These are phyloP conservation scores for Loriculus beryllinus DNA, from an alignment of 2,797 vertebrate genomes.

Conservation along the genomic window DNA sequence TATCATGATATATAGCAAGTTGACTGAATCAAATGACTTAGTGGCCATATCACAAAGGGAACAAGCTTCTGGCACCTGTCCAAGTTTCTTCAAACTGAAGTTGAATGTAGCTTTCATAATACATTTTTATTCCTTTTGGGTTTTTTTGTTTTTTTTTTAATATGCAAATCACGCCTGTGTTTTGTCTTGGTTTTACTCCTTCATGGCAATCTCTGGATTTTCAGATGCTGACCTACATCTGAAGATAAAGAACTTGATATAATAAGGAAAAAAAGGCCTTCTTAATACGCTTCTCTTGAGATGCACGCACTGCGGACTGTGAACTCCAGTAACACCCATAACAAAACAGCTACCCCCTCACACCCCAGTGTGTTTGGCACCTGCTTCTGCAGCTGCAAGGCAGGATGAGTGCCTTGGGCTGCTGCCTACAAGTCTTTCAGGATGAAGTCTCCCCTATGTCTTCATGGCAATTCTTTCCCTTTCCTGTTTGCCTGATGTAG, in stretches of 20 bases:
- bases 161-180: not conserved
- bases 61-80: not conserved
- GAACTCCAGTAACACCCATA: not conserved
- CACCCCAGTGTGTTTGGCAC: not conserved
- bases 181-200: not conserved
- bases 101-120: not conserved
- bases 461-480: not conserved
- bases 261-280: not conserved
- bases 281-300: constrained; percentile 43
- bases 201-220: not conserved
- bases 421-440: not conserved
- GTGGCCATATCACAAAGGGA: not conserved
- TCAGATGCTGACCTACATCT: constrained; percentile 45
- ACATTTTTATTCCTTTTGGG: not conserved
- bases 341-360: not conserved
- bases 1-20: not conserved
- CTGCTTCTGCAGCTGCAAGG: not conserved
- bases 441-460: not conserved
- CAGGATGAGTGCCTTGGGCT: not conserved
- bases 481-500: not conserved
- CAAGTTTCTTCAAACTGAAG: not conserved
- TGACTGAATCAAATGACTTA: not conserved
- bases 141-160: not conserved
- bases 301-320: not conserved
- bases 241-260: constrained; percentile 29